These are phyloP conservation scores for Aplidium turbinatum DNA, from an alignment of 23 tunicate species.

Conservation along the genomic window DNA sequence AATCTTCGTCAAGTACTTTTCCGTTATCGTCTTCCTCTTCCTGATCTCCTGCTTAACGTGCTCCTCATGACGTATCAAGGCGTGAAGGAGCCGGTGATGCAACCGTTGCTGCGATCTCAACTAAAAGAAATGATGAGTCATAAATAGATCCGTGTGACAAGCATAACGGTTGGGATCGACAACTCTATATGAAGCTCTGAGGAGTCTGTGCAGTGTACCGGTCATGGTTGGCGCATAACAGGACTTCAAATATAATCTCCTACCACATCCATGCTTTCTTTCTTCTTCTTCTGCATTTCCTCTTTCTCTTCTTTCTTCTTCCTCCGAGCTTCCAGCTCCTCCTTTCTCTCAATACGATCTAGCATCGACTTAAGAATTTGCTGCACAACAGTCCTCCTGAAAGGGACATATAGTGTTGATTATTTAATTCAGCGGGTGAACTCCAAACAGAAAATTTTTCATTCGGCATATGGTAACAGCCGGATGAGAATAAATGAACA, in stretches of 20 bases:
- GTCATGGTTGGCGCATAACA: neutral
- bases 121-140: neutral
- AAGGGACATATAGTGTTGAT: no score
- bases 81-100: slow-evolving; percentile 64
- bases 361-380: slow-evolving; percentile 78
- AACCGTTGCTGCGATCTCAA: slow-evolving; percentile 50
- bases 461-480: no score
- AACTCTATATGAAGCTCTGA: no score
- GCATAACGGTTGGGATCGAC: no score
- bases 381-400: slow-evolving; percentile 59
- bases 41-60: slow-evolving; percentile 77
- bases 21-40: slow-evolving; percentile 54
- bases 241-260: no score
- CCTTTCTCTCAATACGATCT: slow-evolving; percentile 81
- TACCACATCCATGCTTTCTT: slow-evolving; percentile 65
- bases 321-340: slow-evolving; percentile 76
- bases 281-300: slow-evolving; percentile 61
- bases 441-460: no score
- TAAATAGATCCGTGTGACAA: neutral
- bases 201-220: neutral
- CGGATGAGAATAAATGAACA: no score
- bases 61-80: slow-evolving; percentile 60
- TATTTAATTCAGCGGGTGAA: no score
- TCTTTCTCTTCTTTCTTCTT: slow-evolving; percentile 64
- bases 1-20: slow-evolving; percentile 64